Conservation (phyloP, 2,888 invertebrate genomes). For the Noctua pronuba region DNA sequence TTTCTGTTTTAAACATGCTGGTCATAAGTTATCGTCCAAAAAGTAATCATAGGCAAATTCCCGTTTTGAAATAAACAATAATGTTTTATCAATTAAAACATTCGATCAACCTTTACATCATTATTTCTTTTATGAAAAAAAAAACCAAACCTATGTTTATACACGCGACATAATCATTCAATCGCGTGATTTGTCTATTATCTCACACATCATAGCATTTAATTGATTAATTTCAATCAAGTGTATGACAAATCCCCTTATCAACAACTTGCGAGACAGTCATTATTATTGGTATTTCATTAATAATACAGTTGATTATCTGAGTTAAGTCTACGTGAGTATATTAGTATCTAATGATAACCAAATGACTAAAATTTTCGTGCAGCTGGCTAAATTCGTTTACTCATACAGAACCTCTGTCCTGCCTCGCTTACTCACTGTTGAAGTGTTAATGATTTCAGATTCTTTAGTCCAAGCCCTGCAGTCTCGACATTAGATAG, state of each 20-base stretch:
- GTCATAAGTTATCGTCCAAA: background rate
- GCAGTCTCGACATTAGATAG: no score
- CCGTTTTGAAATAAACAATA: background rate
- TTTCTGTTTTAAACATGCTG: background rate
- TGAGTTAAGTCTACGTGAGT: background rate
- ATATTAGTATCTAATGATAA: background rate
- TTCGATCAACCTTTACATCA: background rate
- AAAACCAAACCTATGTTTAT: background rate
- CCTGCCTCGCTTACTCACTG: background rate
- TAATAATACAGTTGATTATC: slow-evolving; percentile 6
- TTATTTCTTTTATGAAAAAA: background rate
- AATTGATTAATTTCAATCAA: slow-evolving; percentile 8
- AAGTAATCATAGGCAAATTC: background rate
- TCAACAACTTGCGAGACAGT: slow-evolving; percentile 11
- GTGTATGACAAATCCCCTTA: slow-evolving; percentile 8
- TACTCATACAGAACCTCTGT: background rate
- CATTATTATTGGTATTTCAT: slow-evolving; percentile 12
- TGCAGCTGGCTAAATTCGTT: background rate
- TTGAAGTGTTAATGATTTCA: background rate
- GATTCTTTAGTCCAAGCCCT: no score
- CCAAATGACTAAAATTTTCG: background rate
- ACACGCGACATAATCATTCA: background rate
- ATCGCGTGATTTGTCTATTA: slow-evolving; percentile 8
- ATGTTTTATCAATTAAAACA: background rate
- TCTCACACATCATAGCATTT: background rate